Conservation (phyloP, 2,888 invertebrate species). For the Megastigmus dorsalis region DNA sequence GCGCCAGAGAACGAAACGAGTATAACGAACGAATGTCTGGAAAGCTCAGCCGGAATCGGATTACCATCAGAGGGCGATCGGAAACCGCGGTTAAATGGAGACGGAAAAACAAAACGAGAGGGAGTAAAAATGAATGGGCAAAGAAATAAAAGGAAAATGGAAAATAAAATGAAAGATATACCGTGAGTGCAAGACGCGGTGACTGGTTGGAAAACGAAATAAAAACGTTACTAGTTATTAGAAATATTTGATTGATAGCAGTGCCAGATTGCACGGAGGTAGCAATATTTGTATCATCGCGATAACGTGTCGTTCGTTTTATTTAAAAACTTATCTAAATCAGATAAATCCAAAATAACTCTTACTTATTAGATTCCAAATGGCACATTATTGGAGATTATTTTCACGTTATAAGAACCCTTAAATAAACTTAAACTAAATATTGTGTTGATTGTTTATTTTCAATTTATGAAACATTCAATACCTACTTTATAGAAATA, state of each 20-base stretch:
- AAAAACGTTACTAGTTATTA: conserved; percentile 27
- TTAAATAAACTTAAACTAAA: too few species aligned
- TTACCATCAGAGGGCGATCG: conserved; percentile 56
- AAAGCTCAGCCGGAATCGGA: conserved; percentile 58
- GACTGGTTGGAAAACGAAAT: neutral
- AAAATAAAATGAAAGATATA: neutral
- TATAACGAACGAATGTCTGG: conserved; percentile 56
- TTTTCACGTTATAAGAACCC: too few species aligned
- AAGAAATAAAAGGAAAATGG: conserved; percentile 3
- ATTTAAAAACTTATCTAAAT: too few species aligned
- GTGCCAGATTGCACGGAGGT: too few species aligned
- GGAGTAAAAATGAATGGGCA: neutral
- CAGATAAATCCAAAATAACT: too few species aligned
- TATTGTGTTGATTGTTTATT: too few species aligned
- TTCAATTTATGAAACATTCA: too few species aligned
- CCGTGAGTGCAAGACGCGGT: neutral
- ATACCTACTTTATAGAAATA: too few species aligned
- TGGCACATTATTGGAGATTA: too few species aligned
- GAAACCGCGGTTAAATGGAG: conserved; percentile 51
- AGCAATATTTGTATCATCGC: too few species aligned
- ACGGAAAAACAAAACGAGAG: conserved; percentile 34
- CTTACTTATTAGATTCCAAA: too few species aligned
- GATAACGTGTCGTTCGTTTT: too few species aligned
- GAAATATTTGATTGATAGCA: conserved; percentile 38
- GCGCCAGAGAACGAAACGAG: conserved; percentile 6